Evolutionary conservation across 2,113 vertebrate species (phyloP), one percentile per base, ranked within the genome.

Genomic region (Paratilapia polleni): DNA sequence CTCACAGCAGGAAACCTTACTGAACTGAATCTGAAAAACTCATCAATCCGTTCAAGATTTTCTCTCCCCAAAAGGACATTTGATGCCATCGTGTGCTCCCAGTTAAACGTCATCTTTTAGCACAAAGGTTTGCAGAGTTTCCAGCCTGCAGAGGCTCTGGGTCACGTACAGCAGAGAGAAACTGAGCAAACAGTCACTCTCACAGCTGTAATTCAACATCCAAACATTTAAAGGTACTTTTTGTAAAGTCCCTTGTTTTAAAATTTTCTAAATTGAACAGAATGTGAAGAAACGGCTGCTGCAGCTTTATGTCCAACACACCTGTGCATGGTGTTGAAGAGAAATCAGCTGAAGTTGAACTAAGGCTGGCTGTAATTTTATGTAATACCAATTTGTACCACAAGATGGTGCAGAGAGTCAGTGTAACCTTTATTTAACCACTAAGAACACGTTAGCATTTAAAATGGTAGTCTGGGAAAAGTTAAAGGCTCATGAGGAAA

Each of bases 211-310:
- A 22, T 41, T 0, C 7, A 17, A 24, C 28, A 47, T 10, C 0
- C 41, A 0, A 49, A 49, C 9, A 49, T 10, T 66, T 64, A 5
- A 24, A 66, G 22, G 62, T 36, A 41, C 0, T 41, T 41, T 64
- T 0, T n/a, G 36, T 22, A 0, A 0, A 17, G 24, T 38, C 22
- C 34, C 24, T 66, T 66, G n/a, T 17, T 64, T 66, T 24, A 17
- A 43, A 38, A 9, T 22, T 6, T 38, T 43, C 24, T 43, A 43
- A 43, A 66, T 20, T 66, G 9, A 9, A 41, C 8, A 41, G 36
- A 24, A 66, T 7, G 63, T 43, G n/a, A 66, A 66, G 4, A 0
- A 43, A 43, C n/a, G 1, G 0, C n/a, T 4, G 4, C 63, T 66
- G 6, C 34, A 64, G 62, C 0, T 64, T 1, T 41, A 41, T 14